Evolutionary conservation across 2,113 vertebrate species (phyloP).

Genomic region (Dipodomys spectabilis): DNA sequence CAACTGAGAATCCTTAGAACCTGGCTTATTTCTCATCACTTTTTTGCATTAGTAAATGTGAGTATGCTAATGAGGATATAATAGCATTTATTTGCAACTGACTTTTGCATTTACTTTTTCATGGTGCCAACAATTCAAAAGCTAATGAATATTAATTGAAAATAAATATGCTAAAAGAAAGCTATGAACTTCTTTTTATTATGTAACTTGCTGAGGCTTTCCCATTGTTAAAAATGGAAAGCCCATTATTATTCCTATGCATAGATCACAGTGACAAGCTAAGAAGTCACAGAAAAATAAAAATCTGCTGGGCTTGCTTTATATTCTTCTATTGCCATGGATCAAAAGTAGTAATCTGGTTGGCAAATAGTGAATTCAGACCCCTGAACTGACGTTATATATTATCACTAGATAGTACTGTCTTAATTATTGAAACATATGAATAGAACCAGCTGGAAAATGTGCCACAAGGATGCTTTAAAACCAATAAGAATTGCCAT

Average conservation of each 20-base stretch:
- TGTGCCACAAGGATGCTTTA: neutral
- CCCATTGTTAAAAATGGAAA: conserved; percentile 12
- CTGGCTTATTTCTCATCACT: conserved; percentile 8
- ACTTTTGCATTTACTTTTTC: conserved; percentile 57
- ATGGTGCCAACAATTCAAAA: conserved; percentile 24
- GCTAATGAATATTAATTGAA: conserved; percentile 73
- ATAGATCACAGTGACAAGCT: neutral
- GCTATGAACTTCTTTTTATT: conserved; percentile 28
- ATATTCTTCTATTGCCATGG: neutral
- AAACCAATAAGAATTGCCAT: neutral
- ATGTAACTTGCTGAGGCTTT: conserved; percentile 9
- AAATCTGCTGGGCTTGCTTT: neutral
- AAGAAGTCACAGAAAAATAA: conserved; percentile 24
- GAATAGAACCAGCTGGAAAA: neutral
- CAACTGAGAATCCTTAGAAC: conserved; percentile 8
- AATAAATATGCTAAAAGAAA: conserved; percentile 60
- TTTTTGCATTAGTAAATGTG: neutral
- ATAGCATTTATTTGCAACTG: conserved; percentile 48
- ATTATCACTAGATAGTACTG: neutral
- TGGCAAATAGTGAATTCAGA: neutral
- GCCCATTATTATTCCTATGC: neutral
- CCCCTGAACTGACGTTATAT: neutral
- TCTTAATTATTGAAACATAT: neutral
- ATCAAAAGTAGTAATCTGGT: neutral
- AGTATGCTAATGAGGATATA: conserved; percentile 50